These are phyloP conservation scores for Tanaodytes sp. DNA, from an alignment of 2,888 invertebrate species.

Conservation along the genomic window DNA sequence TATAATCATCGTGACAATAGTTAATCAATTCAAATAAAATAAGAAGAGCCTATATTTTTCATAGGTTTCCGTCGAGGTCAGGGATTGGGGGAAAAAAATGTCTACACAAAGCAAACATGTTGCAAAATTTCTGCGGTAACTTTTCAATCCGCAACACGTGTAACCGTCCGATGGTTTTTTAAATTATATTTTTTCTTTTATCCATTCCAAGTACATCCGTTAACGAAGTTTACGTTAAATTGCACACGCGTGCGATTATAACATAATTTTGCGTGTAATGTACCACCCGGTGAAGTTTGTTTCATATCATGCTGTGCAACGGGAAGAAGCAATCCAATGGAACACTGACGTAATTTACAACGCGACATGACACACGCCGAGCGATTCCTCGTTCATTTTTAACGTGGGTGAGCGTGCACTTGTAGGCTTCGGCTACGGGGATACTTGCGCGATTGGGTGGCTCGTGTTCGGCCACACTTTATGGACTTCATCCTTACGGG, in stretches of 20 bases:
- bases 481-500: constrained; percentile 30
- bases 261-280: constrained; percentile 25
- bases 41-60: too few relatives aligned
- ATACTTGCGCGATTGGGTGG: constrained; percentile 23
- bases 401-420: constrained; percentile 45
- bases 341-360: constrained; percentile 40
- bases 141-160: too few relatives aligned
- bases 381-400: constrained; percentile 41
- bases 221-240: background rate
- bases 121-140: too few relatives aligned
- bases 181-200: too few relatives aligned
- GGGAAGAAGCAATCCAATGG: constrained; percentile 33
- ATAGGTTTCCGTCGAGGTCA: too few relatives aligned
- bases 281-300: background rate
- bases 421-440: constrained; percentile 27
- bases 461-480: constrained; percentile 28
- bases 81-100: too few relatives aligned
- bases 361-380: constrained; percentile 35
- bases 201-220: background rate
- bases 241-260: constrained; percentile 8
- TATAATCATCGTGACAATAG: too few relatives aligned
- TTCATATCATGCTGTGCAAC: constrained; percentile 5
- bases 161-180: too few relatives aligned
- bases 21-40: too few relatives aligned
- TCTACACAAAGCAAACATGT: too few relatives aligned